Conservation (phyloP, 2,797 vertebrate genomes). For the Coreius guichenoti region DNA sequence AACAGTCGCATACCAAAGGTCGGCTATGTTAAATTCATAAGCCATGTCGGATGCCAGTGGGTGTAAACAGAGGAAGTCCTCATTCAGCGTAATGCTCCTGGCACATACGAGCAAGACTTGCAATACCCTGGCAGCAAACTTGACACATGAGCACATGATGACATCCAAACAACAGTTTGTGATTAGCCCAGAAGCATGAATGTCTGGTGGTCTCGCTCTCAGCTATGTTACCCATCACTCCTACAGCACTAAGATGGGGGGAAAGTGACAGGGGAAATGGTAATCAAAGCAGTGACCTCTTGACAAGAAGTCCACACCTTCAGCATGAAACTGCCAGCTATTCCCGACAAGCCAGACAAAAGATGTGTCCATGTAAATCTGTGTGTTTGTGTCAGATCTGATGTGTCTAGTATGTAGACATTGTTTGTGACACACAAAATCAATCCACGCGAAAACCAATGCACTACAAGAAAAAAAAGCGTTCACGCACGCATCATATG, state of each 20-base stretch:
- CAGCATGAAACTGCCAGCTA: constrained; percentile 46
- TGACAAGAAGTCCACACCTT: constrained; percentile 48
- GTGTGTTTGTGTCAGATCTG: constrained; percentile 29
- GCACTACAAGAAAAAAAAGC: constrained; percentile 17
- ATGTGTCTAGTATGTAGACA: constrained; percentile 3
- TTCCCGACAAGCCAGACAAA: constrained; percentile 5
- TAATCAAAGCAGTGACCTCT: constrained; percentile 57
- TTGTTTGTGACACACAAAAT: not conserved
- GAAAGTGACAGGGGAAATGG: constrained; percentile 43
- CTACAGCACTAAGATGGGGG: not conserved
- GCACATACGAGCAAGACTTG: constrained; percentile 23
- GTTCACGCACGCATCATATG: constrained; percentile 4
- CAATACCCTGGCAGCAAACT: constrained; percentile 42
- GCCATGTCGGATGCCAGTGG: constrained; percentile 32
- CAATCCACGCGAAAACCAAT: not conserved
- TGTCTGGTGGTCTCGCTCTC: constrained; percentile 25
- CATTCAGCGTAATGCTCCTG: constrained; percentile 9
- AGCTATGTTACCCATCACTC: constrained; percentile 36
- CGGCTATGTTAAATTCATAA: constrained; percentile 58
- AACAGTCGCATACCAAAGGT: constrained; percentile 40
- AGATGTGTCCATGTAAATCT: constrained; percentile 24
- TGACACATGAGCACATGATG: constrained; percentile 42
- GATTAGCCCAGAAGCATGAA: constrained; percentile 48
- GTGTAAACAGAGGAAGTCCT: constrained; percentile 47
- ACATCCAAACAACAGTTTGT: constrained; percentile 52